A percentile compares a stretch with the other conserved stretches of the same genome.
phyloP scores from a whole-genome alignment of 2,797 vertebrate species.

The Diplodus puntazzo region DNA sequence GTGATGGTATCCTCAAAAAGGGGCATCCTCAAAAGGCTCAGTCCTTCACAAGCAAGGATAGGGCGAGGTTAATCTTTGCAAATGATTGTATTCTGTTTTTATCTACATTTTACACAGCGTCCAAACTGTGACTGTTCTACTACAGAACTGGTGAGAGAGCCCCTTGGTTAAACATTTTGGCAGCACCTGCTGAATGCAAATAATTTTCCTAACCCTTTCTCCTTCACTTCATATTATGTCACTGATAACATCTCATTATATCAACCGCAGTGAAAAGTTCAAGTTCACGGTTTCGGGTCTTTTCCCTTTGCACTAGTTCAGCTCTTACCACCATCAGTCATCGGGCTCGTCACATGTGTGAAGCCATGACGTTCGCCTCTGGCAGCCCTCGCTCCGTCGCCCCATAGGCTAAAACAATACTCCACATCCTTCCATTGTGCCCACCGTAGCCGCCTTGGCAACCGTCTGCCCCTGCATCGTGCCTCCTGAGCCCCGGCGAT shows the following conservation, averaged over 20 bases:
- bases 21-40: no score
- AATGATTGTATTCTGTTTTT: no score
- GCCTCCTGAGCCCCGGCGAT: slow-evolving; percentile 25
- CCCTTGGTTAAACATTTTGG: slow-evolving; percentile 26
- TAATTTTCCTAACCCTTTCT: slow-evolving; percentile 33
- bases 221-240: slow-evolving; percentile 48
- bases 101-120: no score
- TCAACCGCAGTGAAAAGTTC: slow-evolving; percentile 45
- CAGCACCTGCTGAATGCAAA: slow-evolving; percentile 44
- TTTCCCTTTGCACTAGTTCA: slow-evolving; percentile 36
- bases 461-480: slow-evolving; percentile 24
- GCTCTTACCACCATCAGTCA: slow-evolving; percentile 67
- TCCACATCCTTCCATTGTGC: slow-evolving; percentile 83
- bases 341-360: slow-evolving; percentile 75
- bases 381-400: slow-evolving; percentile 53
- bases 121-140: slow-evolving; percentile 5
- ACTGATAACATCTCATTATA: slow-evolving; percentile 31
- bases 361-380: slow-evolving; percentile 51
- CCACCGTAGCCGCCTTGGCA: slow-evolving; percentile 54
- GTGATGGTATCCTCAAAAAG: no score
- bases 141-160: slow-evolving; percentile 12
- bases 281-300: slow-evolving; percentile 32
- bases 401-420: slow-evolving; percentile 78
- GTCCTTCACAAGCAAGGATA: no score
- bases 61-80: no score